Conservation (phyloP, 2,888 invertebrate genomes). For the Frankliniella intonsa region DNA sequence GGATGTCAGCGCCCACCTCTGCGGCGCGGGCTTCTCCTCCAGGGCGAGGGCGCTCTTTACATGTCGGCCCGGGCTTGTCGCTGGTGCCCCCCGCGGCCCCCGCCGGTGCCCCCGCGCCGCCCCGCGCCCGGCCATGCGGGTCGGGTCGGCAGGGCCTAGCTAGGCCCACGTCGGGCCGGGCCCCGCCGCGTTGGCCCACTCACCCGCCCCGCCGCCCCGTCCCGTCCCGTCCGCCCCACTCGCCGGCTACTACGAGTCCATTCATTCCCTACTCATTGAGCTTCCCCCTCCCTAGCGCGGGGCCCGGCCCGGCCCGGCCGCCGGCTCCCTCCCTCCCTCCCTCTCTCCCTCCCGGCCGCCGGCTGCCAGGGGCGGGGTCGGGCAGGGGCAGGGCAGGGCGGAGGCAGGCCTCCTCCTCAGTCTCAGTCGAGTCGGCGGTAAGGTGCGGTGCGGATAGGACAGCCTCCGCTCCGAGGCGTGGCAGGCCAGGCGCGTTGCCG, state of each 20-base stretch:
- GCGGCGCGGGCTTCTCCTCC: background rate
- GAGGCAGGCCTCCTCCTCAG: background rate
- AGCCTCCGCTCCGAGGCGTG: no score
- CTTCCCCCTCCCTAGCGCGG: background rate
- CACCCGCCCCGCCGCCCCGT: background rate
- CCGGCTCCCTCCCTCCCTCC: background rate
- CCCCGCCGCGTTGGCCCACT: background rate
- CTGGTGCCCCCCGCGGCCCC: background rate
- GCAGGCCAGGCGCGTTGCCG: no score
- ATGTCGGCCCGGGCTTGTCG: no score
- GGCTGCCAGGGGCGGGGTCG: background rate
- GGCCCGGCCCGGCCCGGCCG: background rate
- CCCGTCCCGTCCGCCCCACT: background rate
- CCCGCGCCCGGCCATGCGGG: background rate
- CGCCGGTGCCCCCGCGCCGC: background rate
- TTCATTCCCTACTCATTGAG: conserved; percentile 26
- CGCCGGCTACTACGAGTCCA: conserved; percentile 12
- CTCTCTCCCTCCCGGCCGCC: background rate
- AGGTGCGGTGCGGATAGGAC: background rate
- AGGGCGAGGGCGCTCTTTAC: no score
- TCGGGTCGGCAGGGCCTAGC: background rate
- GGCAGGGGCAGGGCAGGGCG: background rate
- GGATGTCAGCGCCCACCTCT: no score
- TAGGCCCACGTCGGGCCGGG: background rate
- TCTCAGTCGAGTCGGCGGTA: background rate